Evolutionary conservation across 2,113 vertebrate genomes (phyloP), one percentile per base, ranked within the genome.

Genomic region (Poeciliopsis turrubarensis): DNA sequence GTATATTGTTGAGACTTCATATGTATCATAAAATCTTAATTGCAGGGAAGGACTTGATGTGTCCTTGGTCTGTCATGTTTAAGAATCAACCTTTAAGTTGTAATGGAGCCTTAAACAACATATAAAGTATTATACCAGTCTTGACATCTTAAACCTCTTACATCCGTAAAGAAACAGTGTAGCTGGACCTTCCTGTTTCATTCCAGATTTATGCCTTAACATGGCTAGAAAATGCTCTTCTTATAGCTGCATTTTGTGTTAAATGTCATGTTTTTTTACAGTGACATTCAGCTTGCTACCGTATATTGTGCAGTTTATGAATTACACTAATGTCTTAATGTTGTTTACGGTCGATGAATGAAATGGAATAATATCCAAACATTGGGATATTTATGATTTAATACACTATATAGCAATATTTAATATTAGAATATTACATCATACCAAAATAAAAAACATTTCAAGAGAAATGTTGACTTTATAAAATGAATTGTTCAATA

Each of bases 171-270:
- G 54, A 89, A 83, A 76, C 54, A 77, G 65, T 27, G 66, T 77
- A 72, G 70, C 84, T 87, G 85, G 77, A 77, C 83, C 81, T 86
- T 69, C 65, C 70, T 82, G 41, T 77, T 84, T 81, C 41, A 63
- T 10, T 62, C 76, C 15, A 29, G 27, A 75, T 15, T 3, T 77
- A 73, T 86, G 85, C 80, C 87, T 89, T 85, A 81, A n/a, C 39
- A n/a, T 17, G 60, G 61, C 70, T 66, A 22, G 3, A 2, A 79
- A 80, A 10, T n/a, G 65, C 75, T 75, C 41, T 76, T 66, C 60
- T 73, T 78, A 63, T 26, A 5, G 69, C 22, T n/a, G 27, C 44
- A 26, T 68, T 88, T 77, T 39, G 84, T 79, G 82, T 73, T 30
- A 82, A 22, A 25, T 15, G 69, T 69, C 39, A 11, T 76, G 30